A percentile compares a stretch with the other conserved stretches of the same genome.
Evolutionary conservation across 2,888 invertebrate species (phyloP).

Genomic region (Ceriagrion tenellum): DNA sequence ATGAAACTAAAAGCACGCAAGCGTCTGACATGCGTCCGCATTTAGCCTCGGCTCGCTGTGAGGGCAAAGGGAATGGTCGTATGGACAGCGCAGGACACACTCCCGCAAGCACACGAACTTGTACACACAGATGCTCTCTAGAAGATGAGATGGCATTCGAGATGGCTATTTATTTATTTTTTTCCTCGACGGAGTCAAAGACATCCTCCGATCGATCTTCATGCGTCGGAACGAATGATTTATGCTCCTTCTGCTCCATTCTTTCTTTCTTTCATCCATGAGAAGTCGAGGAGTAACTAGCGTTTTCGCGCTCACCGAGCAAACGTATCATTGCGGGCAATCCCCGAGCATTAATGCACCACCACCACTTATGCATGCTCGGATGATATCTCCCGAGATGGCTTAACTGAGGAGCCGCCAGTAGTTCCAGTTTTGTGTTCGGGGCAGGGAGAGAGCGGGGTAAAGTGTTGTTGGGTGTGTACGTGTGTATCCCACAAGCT

Average conservation of each 20-base stretch:
- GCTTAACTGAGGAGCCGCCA: background rate
- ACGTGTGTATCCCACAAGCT: background rate
- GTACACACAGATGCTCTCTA: background rate
- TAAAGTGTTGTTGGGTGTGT: background rate
- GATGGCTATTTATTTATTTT: background rate
- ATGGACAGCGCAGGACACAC: background rate
- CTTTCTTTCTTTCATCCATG: background rate
- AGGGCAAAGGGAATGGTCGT: background rate
- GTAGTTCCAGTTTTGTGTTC: background rate
- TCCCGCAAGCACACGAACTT: background rate
- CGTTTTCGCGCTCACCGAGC: background rate
- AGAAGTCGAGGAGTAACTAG: background rate
- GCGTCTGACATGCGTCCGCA: constrained; percentile 20
- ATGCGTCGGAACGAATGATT: background rate
- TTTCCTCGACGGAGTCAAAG: background rate
- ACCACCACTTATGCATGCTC: background rate
- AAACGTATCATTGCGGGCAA: background rate
- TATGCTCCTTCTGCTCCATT: background rate
- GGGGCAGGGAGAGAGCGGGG: background rate
- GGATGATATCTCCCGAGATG: constrained; percentile 1
- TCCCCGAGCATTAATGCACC: background rate
- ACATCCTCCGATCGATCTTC: constrained; percentile 10
- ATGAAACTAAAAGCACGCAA: constrained; percentile 19
- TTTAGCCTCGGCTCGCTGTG: background rate
- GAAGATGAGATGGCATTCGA: background rate